Evolutionary conservation across 2,888 invertebrate genomes (phyloP).

Genomic region (Anthophora plumipes): DNA sequence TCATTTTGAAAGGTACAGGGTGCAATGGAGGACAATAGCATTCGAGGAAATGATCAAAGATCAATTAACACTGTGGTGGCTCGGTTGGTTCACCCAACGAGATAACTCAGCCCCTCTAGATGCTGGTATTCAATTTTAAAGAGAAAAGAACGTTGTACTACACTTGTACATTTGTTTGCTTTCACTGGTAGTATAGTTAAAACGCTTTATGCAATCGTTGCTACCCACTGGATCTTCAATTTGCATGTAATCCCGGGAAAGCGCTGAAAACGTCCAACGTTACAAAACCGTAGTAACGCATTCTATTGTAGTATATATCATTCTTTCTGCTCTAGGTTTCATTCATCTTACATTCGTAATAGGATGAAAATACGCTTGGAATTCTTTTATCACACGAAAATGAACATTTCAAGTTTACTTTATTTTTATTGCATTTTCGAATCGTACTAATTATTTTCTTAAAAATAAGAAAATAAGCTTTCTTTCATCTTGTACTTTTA

Average conservation of each 20-base stretch:
- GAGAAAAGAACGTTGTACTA: neutral
- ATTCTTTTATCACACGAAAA: too few species aligned
- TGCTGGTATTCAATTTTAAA: slow-evolving; percentile 39
- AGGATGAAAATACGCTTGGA: too few species aligned
- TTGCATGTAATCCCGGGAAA: slow-evolving; percentile 32
- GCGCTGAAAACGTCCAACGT: neutral
- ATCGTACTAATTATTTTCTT: too few species aligned
- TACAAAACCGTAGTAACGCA: neutral
- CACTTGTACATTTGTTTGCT: slow-evolving; percentile 22
- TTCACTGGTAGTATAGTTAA: slow-evolving; percentile 41
- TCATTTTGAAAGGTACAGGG: too few species aligned
- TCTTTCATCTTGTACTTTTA: too few species aligned
- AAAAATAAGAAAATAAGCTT: too few species aligned
- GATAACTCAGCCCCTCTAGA: slow-evolving; percentile 4
- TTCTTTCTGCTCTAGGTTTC: neutral
- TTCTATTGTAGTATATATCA: neutral
- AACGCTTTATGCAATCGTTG: slow-evolving; percentile 37
- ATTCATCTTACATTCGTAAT: neutral
- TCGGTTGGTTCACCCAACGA: neutral
- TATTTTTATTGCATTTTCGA: too few species aligned
- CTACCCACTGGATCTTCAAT: slow-evolving; percentile 1
- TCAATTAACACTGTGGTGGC: neutral
- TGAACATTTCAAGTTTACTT: too few species aligned
- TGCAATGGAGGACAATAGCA: neutral
- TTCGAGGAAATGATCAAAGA: neutral